Evolutionary conservation across 2,888 invertebrate species (phyloP).

Genomic region (Pachliopta kotzebuea): DNA sequence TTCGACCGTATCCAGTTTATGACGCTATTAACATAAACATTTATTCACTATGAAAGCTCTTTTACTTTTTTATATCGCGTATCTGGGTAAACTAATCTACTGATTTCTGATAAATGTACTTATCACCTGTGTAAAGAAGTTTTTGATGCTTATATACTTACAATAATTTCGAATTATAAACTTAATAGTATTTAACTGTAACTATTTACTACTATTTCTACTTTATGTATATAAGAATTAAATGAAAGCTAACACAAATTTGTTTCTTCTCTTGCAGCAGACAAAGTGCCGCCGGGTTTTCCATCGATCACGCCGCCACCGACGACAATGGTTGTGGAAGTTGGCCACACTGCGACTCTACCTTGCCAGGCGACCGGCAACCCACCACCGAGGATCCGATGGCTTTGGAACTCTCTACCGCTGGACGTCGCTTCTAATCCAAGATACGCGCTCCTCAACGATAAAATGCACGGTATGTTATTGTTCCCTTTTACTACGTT

Average conservation of each 20-base stretch:
- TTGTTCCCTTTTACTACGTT: too few species aligned
- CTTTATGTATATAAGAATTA: too few species aligned
- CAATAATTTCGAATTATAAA: too few species aligned
- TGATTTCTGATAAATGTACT: too few species aligned
- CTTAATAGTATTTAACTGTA: too few species aligned
- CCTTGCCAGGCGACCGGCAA: constrained; percentile 93
- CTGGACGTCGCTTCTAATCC: constrained; percentile 91
- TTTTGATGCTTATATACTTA: too few species aligned
- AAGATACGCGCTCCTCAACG: constrained; percentile 91
- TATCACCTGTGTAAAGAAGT: too few species aligned
- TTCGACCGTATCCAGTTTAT: not conserved
- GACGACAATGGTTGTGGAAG: constrained; percentile 96
- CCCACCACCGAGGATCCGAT: constrained; percentile 91
- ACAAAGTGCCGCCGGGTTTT: constrained; percentile 94
- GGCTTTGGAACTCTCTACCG: constrained; percentile 96
- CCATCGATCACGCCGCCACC: constrained; percentile 92
- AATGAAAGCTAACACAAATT: too few species aligned
- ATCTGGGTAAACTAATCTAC: too few species aligned
- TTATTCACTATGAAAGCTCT: not conserved
- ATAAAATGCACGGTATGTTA: constrained; percentile 86
- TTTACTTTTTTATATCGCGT: too few species aligned
- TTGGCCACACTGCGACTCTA: constrained; percentile 94
- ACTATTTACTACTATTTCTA: too few species aligned
- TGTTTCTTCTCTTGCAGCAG: constrained; percentile 74
- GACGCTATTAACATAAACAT: not conserved